Evolutionary conservation across 1,140 invertebrate species (phyloP), one percentile per base, ranked within the genome.

Genomic region (Acyrthosiphon pisum): DNA sequence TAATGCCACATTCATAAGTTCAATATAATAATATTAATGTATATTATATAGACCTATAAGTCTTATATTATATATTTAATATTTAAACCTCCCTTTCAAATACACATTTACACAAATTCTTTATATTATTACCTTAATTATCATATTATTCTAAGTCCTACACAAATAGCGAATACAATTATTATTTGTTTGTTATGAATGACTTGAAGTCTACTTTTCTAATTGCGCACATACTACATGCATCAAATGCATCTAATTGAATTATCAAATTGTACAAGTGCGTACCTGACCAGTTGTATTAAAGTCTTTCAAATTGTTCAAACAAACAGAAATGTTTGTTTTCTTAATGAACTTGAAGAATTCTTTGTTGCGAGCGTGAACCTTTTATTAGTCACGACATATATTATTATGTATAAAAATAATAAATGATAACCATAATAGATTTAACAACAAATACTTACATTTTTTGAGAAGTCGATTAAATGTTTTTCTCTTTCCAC

Each of bases 311-410:
- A 91, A 81, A 76, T 50, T 84, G 48, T 92, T 83, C 48, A 93
- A 93, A 56, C 91, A 93, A 86, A 93, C 35, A 86, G 91, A 56
- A 53, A 93, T 41, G 18, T 93, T 83, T 50, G 91, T 56, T 83
- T 93, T 93, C 91, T 86, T 93, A 93, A 93, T 93, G 48, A 93
- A 83, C 35, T 93, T 93, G 91, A 56, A 93, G 81, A 93, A 93
- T 53, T 84, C 46, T 93, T 93, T 93, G 91, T 93, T 93, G 91
- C 91, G 50, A 84, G 37, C 26, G 48, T 84, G 81, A 84, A 93
- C 91, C 91, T 93, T 93, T 93, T 84, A 84, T 86, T 92, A 92
- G n/a, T 53, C 48, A 92, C 90, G 44, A 48, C 14, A 91, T 44
- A 46, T 91, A 44, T 37, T 35, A 48, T 50, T 50, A 53, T 53